Evolutionary conservation across 2,888 invertebrate genomes (phyloP), one percentile per base, ranked within the genome.

Genomic region (Rhyacophila evoluta): DNA sequence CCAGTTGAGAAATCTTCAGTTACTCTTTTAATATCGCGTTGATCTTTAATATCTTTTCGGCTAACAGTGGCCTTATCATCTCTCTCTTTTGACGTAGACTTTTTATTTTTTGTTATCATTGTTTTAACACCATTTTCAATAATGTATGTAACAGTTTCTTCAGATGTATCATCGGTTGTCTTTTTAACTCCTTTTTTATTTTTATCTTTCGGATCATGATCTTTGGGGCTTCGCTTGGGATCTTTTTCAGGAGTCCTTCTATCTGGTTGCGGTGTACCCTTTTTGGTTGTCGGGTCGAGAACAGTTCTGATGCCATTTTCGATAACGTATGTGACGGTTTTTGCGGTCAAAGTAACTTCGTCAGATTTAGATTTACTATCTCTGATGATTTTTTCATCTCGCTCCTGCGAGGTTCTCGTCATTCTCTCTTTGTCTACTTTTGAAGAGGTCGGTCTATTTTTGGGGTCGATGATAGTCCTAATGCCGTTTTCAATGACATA

Each of bases 281-380:
- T 82, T 70, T 82, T 84, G 2, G 84, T 84, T 1, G 84, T 83
- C 73, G 82, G 83, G 2, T 71, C 38, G 5, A 79, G 41, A 36
- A 70, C 70, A 6, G 77, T 81, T 71, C 75, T 79, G 4, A 81
- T 77, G n/a, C 79, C 81, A 71, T 80, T 81, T 74, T 81, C 81
- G 1, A 74, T 78, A 12, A 81, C 80, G 69, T 82, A 82, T 15
- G 68, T 78, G 27, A 73, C 72, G 11, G 33, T 28, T 25, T 70
- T 55, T 8, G 25, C 25, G 10, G 55, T 55, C 55, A 55, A 10
- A 15, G 55, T 55, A 25, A 55, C 55, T 29, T 69, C 69, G n/a
- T 33, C 29, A 1, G 15, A 69, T 69, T 29, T 29, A 11, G 11
- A 28, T 69, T 27, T n/a, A 12, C 5, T 69, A 69, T 69, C 69